Evolutionary conservation across 1,140 invertebrate genomes (phyloP), one percentile per base, ranked within the genome.

Genomic region (Camponotus floridanus): DNA sequence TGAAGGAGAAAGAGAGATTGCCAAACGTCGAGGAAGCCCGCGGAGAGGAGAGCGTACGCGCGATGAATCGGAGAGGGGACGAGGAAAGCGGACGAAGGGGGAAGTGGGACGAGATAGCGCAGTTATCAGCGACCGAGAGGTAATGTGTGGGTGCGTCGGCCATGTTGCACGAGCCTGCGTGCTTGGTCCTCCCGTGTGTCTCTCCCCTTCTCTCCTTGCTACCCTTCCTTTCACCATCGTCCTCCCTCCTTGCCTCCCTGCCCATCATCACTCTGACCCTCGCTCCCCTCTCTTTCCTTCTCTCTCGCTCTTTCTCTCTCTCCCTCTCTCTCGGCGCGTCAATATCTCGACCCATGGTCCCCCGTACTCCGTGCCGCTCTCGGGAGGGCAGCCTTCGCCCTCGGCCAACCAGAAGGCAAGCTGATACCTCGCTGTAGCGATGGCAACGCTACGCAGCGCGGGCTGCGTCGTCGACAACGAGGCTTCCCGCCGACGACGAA

Each of bases 111-210:
- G 84, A 45, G 71, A 74, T 73, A 73, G 61, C 36, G 80, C 86
- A 74, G 88, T 89, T 90, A 90, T 90, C 88, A 89, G 86, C 71
- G 80, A 90, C 65, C 76, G 81, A 76, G 85, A 89, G 87, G 78
- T 55, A 83, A 84, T 83, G 87, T 79, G 88, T 86, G 88, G 86
- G 91, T 81, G 55, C 88, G 91, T 91, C 92, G 92, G 92, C 92
- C 92, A 93, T 93, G 91, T 92, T 93, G 92, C 90, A 92, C 91
- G 91, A 90, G 91, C 91, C 92, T 93, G 92, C 92, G 92, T 93
- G 90, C 86, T 93, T 57, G 81, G 67, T 86, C 80, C 88, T 85
- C 89, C 87, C 89, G 36, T 42, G 91, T 87, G 90, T 87, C 88
- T 89, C 85, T 80, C 62, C 57, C 62, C 74, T 67, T 48, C 59